Evolutionary conservation across 2,113 vertebrate species (phyloP).

Genomic region (Dendropsophus ebraccatus): DNA sequence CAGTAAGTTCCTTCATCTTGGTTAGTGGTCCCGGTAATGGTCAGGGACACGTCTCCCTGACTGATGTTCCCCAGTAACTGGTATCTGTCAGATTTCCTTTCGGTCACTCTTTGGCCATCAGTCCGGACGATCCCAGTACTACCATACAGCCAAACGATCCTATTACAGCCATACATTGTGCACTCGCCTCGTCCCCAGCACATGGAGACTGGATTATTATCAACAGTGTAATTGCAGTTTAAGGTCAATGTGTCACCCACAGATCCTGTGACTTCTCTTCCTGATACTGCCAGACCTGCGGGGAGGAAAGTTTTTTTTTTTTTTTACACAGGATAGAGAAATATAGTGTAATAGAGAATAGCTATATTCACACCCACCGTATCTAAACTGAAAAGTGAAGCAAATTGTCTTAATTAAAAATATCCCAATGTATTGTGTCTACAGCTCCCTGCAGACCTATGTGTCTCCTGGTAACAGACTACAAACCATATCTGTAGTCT

Average conservation of each 20-base stretch:
- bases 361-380: too few species aligned
- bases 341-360: too few species aligned
- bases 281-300: neutral
- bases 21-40: neutral
- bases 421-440: too few species aligned
- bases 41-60: neutral
- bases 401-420: too few species aligned
- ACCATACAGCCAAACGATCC: too few species aligned
- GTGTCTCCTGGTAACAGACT: too few species aligned
- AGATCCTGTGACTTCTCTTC: neutral
- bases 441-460: too few species aligned
- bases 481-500: too few species aligned
- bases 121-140: neutral
- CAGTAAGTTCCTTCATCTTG: neutral
- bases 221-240: neutral
- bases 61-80: slow-evolving; percentile 58
- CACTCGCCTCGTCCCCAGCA: neutral
- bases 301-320: neutral
- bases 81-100: slow-evolving; percentile 62
- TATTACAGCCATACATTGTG: neutral
- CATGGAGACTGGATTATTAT: neutral
- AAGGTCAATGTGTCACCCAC: neutral
- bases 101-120: neutral
- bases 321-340: too few species aligned
- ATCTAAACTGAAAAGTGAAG: too few species aligned